These are phyloP conservation scores for Sebastes steindachneri DNA, from an alignment of 2,797 vertebrate species.

Conservation along the genomic window DNA sequence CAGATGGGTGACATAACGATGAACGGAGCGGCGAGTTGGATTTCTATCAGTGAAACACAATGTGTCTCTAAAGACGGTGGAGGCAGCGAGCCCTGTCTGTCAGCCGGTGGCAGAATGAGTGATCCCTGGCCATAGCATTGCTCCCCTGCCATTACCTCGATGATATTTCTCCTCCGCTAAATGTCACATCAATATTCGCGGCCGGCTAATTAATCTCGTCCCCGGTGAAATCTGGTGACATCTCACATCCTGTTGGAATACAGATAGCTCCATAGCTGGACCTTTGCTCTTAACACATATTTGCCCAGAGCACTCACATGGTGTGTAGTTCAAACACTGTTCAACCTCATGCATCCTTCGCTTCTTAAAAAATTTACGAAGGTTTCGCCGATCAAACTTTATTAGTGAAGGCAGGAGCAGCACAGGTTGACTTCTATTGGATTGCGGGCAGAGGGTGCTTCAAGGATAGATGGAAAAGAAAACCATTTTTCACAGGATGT, in stretches of 20 bases:
- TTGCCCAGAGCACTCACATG: conserved; percentile 11
- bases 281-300: conserved; percentile 44
- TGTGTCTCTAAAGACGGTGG: conserved; percentile 23
- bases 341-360: conserved; percentile 24
- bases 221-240: conserved; percentile 55
- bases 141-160: conserved; percentile 64
- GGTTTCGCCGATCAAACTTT: conserved; percentile 29
- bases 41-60: conserved; percentile 35
- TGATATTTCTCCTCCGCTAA: conserved; percentile 75
- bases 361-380: conserved; percentile 24
- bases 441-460: conserved; percentile 22
- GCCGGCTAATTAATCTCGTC: conserved; percentile 73
- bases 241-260: conserved; percentile 65
- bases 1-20: conserved; percentile 25
- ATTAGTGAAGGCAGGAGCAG: conserved; percentile 4
- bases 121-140: conserved; percentile 55
- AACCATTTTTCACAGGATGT: conserved; percentile 37
- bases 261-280: conserved; percentile 53
- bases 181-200: conserved; percentile 82
- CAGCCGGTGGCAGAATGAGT: conserved; percentile 60
- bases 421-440: conserved; percentile 39
- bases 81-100: conserved; percentile 40
- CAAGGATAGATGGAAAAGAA: conserved; percentile 39
- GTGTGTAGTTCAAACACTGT: conserved; percentile 17
- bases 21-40: background rate